Evolutionary conservation across 2,113 vertebrate genomes (phyloP).

Genomic region (Pelobates fuscus): DNA sequence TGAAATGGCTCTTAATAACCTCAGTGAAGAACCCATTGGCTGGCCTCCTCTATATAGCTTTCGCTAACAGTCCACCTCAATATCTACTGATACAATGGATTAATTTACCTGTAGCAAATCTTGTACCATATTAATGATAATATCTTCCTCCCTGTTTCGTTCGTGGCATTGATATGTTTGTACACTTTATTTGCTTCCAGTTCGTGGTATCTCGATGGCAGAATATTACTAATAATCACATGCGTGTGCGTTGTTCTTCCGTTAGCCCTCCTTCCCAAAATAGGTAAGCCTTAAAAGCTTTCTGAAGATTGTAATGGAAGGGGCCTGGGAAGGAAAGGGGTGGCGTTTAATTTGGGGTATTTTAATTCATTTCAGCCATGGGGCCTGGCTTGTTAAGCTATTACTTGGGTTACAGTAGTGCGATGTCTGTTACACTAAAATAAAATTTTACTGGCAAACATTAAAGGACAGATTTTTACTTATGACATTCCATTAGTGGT

Average conservation of each 20-base stretch:
- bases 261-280: slow-evolving; percentile 86
- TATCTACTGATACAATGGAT: neutral
- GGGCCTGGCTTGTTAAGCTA: slow-evolving; percentile 72
- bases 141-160: too few relatives aligned
- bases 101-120: too few relatives aligned
- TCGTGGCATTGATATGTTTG: too few relatives aligned
- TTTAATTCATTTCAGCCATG: slow-evolving; percentile 62
- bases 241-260: slow-evolving; percentile 83
- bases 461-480: slow-evolving; percentile 77
- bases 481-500: slow-evolving; percentile 75
- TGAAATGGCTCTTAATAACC: too few relatives aligned
- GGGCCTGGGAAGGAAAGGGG: slow-evolving; percentile 53
- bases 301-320: slow-evolving; percentile 44
- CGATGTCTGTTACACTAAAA: slow-evolving; percentile 78
- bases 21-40: too few relatives aligned
- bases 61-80: neutral
- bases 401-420: slow-evolving; percentile 73
- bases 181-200: slow-evolving; percentile 58
- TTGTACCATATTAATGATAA: too few relatives aligned
- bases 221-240: slow-evolving; percentile 77
- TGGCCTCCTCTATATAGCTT: too few relatives aligned
- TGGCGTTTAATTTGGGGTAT: slow-evolving; percentile 56
- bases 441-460: slow-evolving; percentile 79
- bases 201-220: slow-evolving; percentile 87
- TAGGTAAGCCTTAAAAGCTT: slow-evolving; percentile 74